Percentiles rank a stretch among this genome's conserved stretches.
Conservation (phyloP, 1,140 invertebrate genomes). For the Ctenoplectra terminalis region DNA sequence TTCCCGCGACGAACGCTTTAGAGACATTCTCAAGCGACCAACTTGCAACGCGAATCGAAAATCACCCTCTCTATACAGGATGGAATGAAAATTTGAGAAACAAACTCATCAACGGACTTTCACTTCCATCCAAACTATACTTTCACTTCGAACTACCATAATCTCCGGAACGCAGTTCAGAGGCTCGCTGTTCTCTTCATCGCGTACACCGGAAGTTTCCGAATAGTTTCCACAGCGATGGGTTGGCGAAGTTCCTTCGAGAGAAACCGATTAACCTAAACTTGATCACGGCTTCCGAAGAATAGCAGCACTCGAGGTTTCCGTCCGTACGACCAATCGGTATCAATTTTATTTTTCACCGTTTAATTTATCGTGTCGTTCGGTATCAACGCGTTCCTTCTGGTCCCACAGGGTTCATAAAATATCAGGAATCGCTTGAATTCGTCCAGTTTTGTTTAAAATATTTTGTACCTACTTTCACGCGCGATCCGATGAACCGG, state of each 20-base stretch:
- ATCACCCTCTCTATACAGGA: too few species aligned
- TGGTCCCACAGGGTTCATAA: neutral
- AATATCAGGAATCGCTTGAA: neutral
- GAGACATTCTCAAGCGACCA: too few species aligned
- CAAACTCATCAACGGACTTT: neutral
- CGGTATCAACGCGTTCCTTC: too few species aligned
- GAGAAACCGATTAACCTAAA: slow-evolving; percentile 37
- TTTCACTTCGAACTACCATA: slow-evolving; percentile 27
- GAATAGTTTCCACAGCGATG: slow-evolving; percentile 9
- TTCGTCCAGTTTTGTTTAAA: neutral
- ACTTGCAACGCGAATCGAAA: too few species aligned
- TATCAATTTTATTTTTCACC: neutral
- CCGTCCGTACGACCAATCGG: neutral
- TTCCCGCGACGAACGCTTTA: too few species aligned
- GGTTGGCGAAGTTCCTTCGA: neutral
- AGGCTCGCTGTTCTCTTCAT: slow-evolving; percentile 19
- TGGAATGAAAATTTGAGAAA: neutral
- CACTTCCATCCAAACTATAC: slow-evolving; percentile 6
- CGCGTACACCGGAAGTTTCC: slow-evolving; percentile 23
- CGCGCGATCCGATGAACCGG: neutral
- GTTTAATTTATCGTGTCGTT: neutral
- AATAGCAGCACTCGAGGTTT: slow-evolving; percentile 9
- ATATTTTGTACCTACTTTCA: too few species aligned
- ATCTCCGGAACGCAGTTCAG: neutral
- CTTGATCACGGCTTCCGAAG: slow-evolving; percentile 27